Base-by-base conservation (phyloP, 1,140 invertebrate species). In the Pinna nobilis region DNA sequence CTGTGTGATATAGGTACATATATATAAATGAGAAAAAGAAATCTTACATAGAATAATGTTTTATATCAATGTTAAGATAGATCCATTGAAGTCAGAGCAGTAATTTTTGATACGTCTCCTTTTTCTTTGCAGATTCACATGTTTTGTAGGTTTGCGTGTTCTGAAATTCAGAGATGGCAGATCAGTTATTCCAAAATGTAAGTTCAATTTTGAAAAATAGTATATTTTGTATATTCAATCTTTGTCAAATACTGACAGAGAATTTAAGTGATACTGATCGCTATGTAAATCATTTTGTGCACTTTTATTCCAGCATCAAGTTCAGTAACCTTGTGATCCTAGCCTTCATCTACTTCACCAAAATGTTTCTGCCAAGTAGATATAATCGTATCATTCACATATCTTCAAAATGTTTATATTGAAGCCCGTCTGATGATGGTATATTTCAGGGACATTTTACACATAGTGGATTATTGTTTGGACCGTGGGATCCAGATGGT, bases 391-490 rank as follows among this genome's bases (percentile, higher is more conserved):
- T 13, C 3, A 18, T 9, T 18, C 15, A n/a, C 9, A 60, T 39
- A 13, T 20, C 23, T 37, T 11, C 32, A 35, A 33, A 25, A 35
- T 23, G 18, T 32, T 3, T 35, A n/a, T 33, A 51, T 32, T 50
- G 49, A 33, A 6, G 25, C 33, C 13, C 70, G 25, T 55, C 39
- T 59, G n/a, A n/a, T 68, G 30, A 71, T 41, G 67, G 72, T 82
- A 72, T 63, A 55, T 70, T 82, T 5, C 82, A 92, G 91, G 73
- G 92, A 93, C 81, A 89, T 93, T 82, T 88, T 93, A 15, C 92
- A 92, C 4, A 83, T 94, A n/a, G 92, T 92, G 77, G 88, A 91
- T 39, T 92, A 92, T 83, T 93, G 92, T 88, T 88, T 87, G 78
- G 90, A 90, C 63, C 85, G 88, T 50, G 89, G 88, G 67, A 86